Evolutionary conservation across 2,797 vertebrate species (phyloP).

Genomic region (Lagothrix lagotricha): DNA sequence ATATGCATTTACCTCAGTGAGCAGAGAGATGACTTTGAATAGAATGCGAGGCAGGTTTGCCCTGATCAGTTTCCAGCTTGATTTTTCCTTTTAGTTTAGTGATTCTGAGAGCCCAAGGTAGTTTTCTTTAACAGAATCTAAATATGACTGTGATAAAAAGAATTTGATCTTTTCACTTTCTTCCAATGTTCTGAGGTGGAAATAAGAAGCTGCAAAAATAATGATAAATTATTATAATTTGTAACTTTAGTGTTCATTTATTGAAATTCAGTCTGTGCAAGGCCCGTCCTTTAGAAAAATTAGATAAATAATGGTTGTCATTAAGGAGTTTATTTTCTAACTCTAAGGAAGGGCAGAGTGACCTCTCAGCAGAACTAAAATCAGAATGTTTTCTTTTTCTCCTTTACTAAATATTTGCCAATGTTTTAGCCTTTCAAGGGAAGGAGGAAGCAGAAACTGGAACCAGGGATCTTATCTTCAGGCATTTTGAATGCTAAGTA

Average conservation of each 20-base stretch:
- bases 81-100: not conserved
- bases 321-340: not conserved
- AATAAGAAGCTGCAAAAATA: not conserved
- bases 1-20: too few species aligned
- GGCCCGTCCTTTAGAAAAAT: not conserved
- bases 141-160: not conserved
- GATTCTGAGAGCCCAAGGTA: not conserved
- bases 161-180: not conserved
- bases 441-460: not conserved
- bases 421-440: not conserved
- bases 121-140: not conserved
- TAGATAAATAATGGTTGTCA: not conserved
- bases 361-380: not conserved
- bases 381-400: not conserved
- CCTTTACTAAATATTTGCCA: not conserved
- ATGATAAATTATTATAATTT: not conserved
- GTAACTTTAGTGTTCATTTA: not conserved
- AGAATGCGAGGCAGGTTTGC: not conserved
- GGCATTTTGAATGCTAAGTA: not conserved
- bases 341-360: not conserved
- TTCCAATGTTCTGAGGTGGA: not conserved
- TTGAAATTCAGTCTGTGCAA: not conserved
- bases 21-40: too few species aligned
- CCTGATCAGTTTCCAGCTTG: not conserved
- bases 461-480: not conserved